Conservation (phyloP, 2,113 vertebrate genomes). For the Meles meles region DNA sequence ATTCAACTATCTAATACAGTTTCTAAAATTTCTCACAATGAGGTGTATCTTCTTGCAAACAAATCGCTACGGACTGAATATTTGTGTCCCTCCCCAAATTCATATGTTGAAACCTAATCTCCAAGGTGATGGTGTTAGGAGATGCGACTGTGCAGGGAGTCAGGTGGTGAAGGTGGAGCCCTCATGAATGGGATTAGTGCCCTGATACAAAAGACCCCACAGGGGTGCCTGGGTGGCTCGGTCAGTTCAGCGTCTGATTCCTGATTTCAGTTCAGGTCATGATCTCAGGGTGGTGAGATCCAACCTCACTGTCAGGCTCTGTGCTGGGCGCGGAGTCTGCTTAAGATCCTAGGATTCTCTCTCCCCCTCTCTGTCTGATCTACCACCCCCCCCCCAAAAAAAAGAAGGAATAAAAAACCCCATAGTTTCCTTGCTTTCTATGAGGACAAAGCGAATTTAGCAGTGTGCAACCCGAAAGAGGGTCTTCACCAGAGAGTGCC, state of each 20-base stretch:
- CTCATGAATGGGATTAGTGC: background rate
- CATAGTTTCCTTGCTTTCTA: background rate
- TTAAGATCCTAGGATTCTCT: background rate
- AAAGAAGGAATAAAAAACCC: background rate
- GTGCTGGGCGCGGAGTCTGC: background rate
- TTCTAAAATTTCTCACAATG: background rate
- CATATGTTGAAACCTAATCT: background rate
- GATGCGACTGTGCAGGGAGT: background rate
- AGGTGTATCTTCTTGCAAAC: background rate
- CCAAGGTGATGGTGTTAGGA: background rate
- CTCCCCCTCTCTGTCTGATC: background rate
- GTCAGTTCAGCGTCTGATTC: background rate
- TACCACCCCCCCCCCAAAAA: background rate
- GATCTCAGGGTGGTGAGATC: background rate
- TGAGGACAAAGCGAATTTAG: background rate
- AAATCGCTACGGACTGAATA: background rate
- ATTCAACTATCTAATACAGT: background rate
- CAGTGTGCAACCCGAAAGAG: no score
- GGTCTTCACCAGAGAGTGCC: background rate
- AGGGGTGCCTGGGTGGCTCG: background rate
- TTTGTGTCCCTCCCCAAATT: background rate
- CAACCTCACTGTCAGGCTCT: background rate
- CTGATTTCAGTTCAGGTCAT: background rate
- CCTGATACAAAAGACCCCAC: background rate
- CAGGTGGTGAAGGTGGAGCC: background rate